Conservation (phyloP, 2,113 vertebrate species). For the Lipotes vexillifer region DNA sequence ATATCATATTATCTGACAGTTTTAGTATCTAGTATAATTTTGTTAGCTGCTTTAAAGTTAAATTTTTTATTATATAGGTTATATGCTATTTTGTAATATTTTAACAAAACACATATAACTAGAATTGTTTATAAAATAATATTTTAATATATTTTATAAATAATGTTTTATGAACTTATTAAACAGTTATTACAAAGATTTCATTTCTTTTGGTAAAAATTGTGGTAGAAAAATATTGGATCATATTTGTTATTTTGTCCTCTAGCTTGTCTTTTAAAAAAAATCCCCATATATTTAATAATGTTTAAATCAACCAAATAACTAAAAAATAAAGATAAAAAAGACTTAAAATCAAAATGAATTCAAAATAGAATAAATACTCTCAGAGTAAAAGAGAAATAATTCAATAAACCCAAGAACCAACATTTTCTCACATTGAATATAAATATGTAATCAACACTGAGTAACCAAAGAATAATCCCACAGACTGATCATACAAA, state of each 20-base stretch:
- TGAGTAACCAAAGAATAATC: neutral
- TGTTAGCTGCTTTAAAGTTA: neutral
- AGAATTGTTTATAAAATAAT: neutral
- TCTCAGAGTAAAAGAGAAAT: neutral
- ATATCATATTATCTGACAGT: neutral
- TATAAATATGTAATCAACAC: neutral
- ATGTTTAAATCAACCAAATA: neutral
- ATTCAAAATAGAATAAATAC: neutral
- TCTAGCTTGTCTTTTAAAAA: neutral
- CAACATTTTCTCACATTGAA: neutral
- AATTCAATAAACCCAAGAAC: neutral
- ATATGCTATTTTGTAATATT: neutral
- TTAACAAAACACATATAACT: neutral
- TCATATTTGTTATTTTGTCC: neutral
- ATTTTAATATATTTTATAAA: neutral
- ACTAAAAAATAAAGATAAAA: neutral
- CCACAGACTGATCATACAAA: neutral
- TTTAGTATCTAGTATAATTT: neutral
- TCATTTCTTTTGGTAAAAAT: neutral
- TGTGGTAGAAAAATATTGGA: neutral
- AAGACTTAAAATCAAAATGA: neutral
- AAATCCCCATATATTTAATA: neutral
- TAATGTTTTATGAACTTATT: neutral
- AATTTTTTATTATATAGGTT: neutral
- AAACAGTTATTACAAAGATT: neutral